These are phyloP conservation scores for Lepus townsendii DNA, from an alignment of 2,797 vertebrate genomes.

Conservation along the genomic window DNA sequence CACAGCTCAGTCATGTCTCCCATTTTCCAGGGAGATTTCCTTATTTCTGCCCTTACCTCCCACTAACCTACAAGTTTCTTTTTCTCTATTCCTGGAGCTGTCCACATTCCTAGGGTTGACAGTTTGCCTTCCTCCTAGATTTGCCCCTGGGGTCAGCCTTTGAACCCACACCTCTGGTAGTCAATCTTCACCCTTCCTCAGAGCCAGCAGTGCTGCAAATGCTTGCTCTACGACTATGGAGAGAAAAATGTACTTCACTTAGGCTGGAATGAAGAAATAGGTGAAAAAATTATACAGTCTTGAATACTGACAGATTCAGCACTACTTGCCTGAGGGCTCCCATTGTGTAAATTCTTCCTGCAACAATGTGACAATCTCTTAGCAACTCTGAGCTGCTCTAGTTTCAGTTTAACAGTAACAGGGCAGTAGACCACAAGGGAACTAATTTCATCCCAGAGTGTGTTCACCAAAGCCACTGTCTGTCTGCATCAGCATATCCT, in stretches of 20 bases:
- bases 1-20: not conserved
- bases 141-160: not conserved
- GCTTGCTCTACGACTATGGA: not conserved
- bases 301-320: constrained; percentile 82
- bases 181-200: constrained; percentile 32
- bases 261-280: constrained; percentile 80
- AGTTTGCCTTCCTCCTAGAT: not conserved
- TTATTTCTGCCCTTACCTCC: not conserved
- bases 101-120: constrained; percentile 43
- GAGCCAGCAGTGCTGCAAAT: constrained; percentile 1
- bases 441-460: constrained; percentile 70
- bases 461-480: constrained; percentile 79
- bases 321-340: constrained; percentile 75
- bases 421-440: constrained; percentile 81
- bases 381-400: constrained; percentile 74
- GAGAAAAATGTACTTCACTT: constrained; percentile 39
- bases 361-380: constrained; percentile 80
- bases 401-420: constrained; percentile 74
- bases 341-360: constrained; percentile 79
- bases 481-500: constrained; percentile 75
- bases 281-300: constrained; percentile 76
- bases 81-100: not conserved
- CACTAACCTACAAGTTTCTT: not conserved
- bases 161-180: not conserved
- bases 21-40: not conserved